A percentile compares a stretch with the other conserved stretches of the same genome.
These are phyloP conservation scores for Micrastur ruficollis DNA, from an alignment of 2,797 vertebrate species.

Conservation along the genomic window DNA sequence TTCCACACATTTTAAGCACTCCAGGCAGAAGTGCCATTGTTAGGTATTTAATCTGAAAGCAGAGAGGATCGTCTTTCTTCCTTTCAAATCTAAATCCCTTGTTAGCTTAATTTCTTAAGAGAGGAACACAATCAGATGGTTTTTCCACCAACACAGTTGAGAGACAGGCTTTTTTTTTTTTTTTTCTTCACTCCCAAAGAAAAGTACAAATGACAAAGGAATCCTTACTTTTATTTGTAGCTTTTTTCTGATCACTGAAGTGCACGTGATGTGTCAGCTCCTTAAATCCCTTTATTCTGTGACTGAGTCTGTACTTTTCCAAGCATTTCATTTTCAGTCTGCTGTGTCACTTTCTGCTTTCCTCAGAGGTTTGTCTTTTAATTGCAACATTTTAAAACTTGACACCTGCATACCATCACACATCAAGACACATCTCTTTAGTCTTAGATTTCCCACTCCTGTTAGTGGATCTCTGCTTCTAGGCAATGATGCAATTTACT, in stretches of 20 bases:
- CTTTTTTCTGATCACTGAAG: not conserved
- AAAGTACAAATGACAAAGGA: not conserved
- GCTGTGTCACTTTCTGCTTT: not conserved
- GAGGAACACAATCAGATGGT: not conserved
- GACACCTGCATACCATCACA: not conserved
- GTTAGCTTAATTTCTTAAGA: constrained; percentile 38
- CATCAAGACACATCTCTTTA: not conserved
- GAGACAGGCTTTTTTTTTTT: not conserved
- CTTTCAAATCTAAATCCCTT: constrained; percentile 39
- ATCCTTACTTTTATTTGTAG: not conserved
- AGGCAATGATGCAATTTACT: not conserved
- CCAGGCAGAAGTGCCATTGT: not conserved
- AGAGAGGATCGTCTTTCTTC: not conserved
- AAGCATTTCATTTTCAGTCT: not conserved
- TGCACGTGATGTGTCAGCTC: not conserved
- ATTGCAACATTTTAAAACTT: not conserved
- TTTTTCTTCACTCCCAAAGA: not conserved
- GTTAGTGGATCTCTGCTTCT: not conserved
- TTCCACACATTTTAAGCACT: not conserved
- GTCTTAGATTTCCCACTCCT: not conserved
- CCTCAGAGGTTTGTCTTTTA: not conserved
- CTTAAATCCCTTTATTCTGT: not conserved
- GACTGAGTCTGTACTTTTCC: not conserved
- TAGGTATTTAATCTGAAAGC: not conserved
- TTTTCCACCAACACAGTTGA: not conserved